Evolutionary conservation across 2,888 invertebrate species (phyloP), one percentile per base, ranked within the genome.

Genomic region (Coenonympha arcania): DNA sequence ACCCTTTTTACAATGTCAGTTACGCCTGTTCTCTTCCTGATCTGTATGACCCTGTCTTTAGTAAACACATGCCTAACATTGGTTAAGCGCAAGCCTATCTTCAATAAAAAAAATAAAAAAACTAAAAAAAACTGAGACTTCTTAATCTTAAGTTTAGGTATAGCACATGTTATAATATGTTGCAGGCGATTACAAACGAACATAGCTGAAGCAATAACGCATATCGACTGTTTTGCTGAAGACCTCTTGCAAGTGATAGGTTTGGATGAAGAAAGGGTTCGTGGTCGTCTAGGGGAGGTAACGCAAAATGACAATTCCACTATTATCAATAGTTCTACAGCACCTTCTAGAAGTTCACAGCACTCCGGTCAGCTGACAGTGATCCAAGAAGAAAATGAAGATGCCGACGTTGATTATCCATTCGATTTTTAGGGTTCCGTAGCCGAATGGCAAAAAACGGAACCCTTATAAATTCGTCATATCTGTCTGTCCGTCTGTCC

Each of bases 251-350:
- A 68, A 37, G 68, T 83, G 1, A 58, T 81, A 24, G 51, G 55
- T n/a, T 54, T 83, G 16, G 85, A 85, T 46, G 68, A 76, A 53
- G 66, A 69, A 3, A 67, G 84, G 36, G 70, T 79, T 8, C 54
- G 48, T 1, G 57, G 59, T 8, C 66, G 84, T 50, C 60, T 66
- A 4, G 73, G 69, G 2, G 71, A 71, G 4, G 4, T 15, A 9
- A 13, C 36, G 3, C n/a, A 24, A 8, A 48, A 6, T 16, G 24
- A 3, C 13, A 16, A 8, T 44, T n/a, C 20, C 1, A 13, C 24
- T 16, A 15, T 9, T n/a, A 16, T 6, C 20, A 9, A 20, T 15
- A 30, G n/a, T 31, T 13, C 30, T 15, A 18, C 30, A 13, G 9
- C 20, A 1, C n/a, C 50, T 6, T 11, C 22, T 9, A 9, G 11